A percentile compares a stretch with the other conserved stretches of the same genome.
Evolutionary conservation across 2,113 vertebrate genomes (phyloP).

Genomic region (Myrmecophaga tridactyla): DNA sequence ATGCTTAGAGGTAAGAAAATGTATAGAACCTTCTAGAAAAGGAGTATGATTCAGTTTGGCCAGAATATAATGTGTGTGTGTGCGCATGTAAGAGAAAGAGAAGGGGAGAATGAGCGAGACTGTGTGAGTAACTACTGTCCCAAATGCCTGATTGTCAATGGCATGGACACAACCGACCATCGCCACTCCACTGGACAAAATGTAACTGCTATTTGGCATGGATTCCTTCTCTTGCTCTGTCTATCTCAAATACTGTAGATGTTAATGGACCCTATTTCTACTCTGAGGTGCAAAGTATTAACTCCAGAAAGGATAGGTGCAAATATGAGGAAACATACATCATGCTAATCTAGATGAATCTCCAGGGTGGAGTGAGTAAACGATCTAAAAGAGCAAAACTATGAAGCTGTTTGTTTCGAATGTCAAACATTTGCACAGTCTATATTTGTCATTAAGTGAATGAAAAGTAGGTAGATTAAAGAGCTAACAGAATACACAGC

Average conservation of each 20-base stretch:
- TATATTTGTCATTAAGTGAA: constrained; percentile 62
- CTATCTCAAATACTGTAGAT: not conserved
- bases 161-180: not conserved
- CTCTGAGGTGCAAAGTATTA: not conserved
- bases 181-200: not conserved
- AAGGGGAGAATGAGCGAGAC: not conserved
- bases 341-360: constrained; percentile 53
- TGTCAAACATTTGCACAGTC: constrained; percentile 51
- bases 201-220: no score
- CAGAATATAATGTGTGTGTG: not conserved
- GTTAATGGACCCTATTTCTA: not conserved
- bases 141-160: not conserved
- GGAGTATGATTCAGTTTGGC: not conserved
- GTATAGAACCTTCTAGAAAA: not conserved
- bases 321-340: not conserved
- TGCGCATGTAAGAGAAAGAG: no score
- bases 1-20: not conserved
- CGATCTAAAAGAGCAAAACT: constrained; percentile 53
- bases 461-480: constrained; percentile 63
- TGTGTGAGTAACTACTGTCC: not conserved
- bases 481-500: constrained; percentile 47
- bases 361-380: constrained; percentile 38
- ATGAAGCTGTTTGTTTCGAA: constrained; percentile 49
- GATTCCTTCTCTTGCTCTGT: no score
- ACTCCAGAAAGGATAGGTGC: constrained; percentile 13